phyloP scores from a whole-genome alignment of 1,140 invertebrate genomes.

The Drosophila ambigua region DNA sequence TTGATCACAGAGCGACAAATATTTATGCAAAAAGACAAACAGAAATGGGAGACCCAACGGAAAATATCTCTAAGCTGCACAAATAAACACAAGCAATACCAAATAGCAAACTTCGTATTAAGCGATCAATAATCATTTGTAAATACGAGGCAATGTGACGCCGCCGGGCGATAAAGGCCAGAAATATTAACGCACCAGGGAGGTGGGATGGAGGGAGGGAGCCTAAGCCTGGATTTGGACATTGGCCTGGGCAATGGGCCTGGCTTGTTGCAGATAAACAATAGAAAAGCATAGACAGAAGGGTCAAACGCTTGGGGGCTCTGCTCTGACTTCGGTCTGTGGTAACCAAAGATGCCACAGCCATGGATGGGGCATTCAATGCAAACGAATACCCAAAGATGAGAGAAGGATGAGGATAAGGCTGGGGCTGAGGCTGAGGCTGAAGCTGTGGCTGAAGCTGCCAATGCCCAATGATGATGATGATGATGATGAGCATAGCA shows the following conservation, averaged over 20 bases:
- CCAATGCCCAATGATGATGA: constrained; percentile 43
- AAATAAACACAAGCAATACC: constrained; percentile 56
- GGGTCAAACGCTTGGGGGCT: constrained; percentile 63
- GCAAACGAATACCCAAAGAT: constrained; percentile 46
- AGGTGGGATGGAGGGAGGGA: background rate
- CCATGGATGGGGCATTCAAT: constrained; percentile 34
- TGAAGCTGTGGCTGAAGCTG: background rate
- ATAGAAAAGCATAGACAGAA: constrained; percentile 76
- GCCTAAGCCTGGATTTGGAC: constrained; percentile 10
- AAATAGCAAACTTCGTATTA: constrained; percentile 65
- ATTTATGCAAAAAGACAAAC: constrained; percentile 45
- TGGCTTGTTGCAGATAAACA: constrained; percentile 70
- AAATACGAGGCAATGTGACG: constrained; percentile 71
- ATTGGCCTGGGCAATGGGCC: constrained; percentile 32
- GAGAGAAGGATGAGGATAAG: constrained; percentile 20
- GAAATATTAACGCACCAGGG: constrained; percentile 67
- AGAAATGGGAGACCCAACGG: constrained; percentile 38
- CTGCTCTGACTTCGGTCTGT: constrained; percentile 1
- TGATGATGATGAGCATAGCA: constrained; percentile 75
- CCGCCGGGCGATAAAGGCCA: constrained; percentile 63
- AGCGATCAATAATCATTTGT: constrained; percentile 80
- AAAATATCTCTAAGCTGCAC: constrained; percentile 60
- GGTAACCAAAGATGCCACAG: constrained; percentile 36
- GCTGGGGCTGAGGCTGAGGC: background rate
- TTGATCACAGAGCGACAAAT: constrained; percentile 62